phyloP scores from a whole-genome alignment of 2,797 vertebrate species.

The Erpetoichthys calabaricus region DNA sequence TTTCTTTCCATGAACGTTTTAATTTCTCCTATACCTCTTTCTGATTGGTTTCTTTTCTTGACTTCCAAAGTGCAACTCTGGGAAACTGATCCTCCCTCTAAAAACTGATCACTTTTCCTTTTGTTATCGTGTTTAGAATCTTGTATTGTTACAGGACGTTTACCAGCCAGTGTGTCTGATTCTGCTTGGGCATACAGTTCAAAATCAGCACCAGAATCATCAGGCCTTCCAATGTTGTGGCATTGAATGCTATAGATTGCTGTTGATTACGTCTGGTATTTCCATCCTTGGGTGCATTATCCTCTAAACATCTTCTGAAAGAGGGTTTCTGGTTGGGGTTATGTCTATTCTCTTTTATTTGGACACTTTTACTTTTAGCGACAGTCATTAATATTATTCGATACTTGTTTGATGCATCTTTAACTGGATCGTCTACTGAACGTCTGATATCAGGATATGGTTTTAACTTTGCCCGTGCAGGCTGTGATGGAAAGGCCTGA shows the following conservation, averaged over 20 bases:
- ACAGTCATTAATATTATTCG: conserved; percentile 63
- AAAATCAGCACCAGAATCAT: conserved; percentile 7
- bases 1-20: conserved; percentile 18
- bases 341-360: conserved; percentile 13
- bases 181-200: no score
- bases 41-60: conserved; percentile 30
- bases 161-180: no score
- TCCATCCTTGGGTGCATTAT: conserved; percentile 45
- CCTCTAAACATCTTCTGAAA: conserved; percentile 56
- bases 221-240: conserved; percentile 17
- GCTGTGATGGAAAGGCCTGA: conserved; percentile 12
- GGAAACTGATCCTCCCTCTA: conserved; percentile 16
- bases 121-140: conserved; percentile 39
- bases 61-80: conserved; percentile 3
- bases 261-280: conserved; percentile 19
- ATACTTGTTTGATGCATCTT: conserved; percentile 31
- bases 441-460: conserved; percentile 13
- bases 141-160: no score
- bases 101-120: conserved; percentile 62
- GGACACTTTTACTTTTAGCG: conserved; percentile 46
- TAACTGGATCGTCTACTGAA: background rate
- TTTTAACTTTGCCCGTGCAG: conserved; percentile 36
- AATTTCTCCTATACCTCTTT: conserved; percentile 4
- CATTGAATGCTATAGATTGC: no score
- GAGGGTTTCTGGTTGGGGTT: conserved; percentile 22